A percentile compares a stretch with the other conserved stretches of the same genome.
Evolutionary conservation across 2,797 vertebrate genomes (phyloP).

Genomic region (Oreortyx pictus): DNA sequence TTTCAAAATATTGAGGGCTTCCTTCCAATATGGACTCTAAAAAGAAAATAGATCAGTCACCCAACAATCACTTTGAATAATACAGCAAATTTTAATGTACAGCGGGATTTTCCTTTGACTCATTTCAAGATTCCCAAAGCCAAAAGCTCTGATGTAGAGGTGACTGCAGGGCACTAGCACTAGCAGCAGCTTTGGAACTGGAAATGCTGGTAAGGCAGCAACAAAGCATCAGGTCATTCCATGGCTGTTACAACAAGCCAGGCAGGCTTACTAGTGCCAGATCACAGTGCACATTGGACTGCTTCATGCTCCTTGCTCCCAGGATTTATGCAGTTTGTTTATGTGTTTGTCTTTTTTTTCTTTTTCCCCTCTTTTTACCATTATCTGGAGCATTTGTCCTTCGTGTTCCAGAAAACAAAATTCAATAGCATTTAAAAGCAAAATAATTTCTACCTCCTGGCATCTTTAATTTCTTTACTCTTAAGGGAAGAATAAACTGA

Average conservation of each 20-base stretch:
- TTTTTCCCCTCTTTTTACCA: not conserved
- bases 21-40: conserved; percentile 98
- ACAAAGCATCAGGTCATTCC: not conserved
- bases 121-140: not conserved
- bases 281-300: not conserved
- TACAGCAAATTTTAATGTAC: not conserved
- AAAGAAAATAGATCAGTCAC: not conserved
- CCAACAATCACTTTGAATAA: not conserved
- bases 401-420: not conserved
- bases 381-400: not conserved
- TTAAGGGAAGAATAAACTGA: not conserved
- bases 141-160: fast-evolving
- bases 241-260: not conserved
- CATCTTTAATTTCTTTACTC: not conserved
- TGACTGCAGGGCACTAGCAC: not conserved
- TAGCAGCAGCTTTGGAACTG: not conserved
- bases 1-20: conserved; percentile 98
- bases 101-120: not conserved
- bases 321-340: not conserved
- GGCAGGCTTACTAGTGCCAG: not conserved
- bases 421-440: not conserved
- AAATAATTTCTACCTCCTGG: not conserved
- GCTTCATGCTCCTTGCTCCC: fast-evolving
- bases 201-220: not conserved
- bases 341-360: not conserved